Evolutionary conservation across 1,140 invertebrate species (phyloP), one percentile per base, ranked within the genome.

Genomic region (Papilio machaon): DNA sequence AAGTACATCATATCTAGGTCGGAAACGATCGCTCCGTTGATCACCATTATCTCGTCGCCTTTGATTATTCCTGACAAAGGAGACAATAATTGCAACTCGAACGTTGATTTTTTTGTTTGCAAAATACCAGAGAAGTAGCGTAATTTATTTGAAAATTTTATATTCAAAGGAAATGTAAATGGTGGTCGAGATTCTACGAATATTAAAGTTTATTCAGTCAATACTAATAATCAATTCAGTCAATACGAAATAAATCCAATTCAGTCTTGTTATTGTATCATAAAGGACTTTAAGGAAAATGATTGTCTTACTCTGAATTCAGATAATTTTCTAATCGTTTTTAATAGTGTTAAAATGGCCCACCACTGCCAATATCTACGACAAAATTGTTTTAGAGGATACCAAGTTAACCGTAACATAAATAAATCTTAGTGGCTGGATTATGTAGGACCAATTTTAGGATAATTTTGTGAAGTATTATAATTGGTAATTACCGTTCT

Each of bases 1-100:
- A 99, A 96, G 95, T 99, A 99, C 97, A 99, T 99, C 99, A 99
- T 99, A 96, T 99, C 99, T 95, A 99, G 96, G 95, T 99, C 99
- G 84, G 98, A 98, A 67, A 99, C 98, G 90, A 99, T 98, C 83
- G 98, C 98, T 83, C 99, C 98, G 95, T 99, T 99, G 94, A 99
- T 99, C 87, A 99, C 98, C 96, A 99, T 98, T 91, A 99, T 99
- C 95, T 99, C 99, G 95, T 99, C 99, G 86, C 98, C 97, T 95
- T 99, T 98, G 91, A 98, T 98, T 90, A 99, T 97, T 89, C 98
- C 98, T 99, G 95, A 82, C 95, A 94, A 88, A 89, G 85, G 90
- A 88, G 88, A 84, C 84, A 84, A 86, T 81, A 73, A 81, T 67
- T 79, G 52, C 35, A 81, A 74, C 85, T 78, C 82, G 81, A 79